A percentile compares a stretch with the other conserved stretches of the same genome.
phyloP scores from a whole-genome alignment of 2,113 vertebrate species.

The Xiphophorus hellerii region DNA sequence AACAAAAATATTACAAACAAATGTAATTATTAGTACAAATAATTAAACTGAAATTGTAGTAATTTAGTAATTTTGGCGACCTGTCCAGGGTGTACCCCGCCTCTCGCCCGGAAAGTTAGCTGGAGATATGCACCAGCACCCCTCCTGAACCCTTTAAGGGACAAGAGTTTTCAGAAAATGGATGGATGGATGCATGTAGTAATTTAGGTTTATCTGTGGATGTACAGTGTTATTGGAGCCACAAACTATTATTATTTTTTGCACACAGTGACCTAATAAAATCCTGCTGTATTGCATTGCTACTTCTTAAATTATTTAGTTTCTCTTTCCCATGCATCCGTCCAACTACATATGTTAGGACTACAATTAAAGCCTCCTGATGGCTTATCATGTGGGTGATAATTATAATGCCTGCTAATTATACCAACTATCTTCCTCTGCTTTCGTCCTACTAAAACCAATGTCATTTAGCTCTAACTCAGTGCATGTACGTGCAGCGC shows the following conservation, averaged over 20 bases:
- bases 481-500: constrained; percentile 35
- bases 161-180: no score
- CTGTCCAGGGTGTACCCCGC: no score
- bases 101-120: no score
- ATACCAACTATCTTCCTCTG: constrained; percentile 67
- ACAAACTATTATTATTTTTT: not conserved
- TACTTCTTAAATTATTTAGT: not conserved
- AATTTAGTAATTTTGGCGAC: not conserved
- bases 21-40: not conserved
- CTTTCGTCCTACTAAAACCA: constrained; percentile 77
- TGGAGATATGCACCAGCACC: no score
- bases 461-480: constrained; percentile 71
- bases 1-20: no score
- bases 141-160: no score
- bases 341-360: constrained; percentile 52
- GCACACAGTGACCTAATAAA: no score
- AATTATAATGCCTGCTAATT: constrained; percentile 79
- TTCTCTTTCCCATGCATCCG: constrained; percentile 11
- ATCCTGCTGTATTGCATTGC: no score
- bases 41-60: not conserved
- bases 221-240: not conserved
- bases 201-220: not conserved
- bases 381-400: constrained; percentile 63
- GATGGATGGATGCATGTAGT: not conserved
- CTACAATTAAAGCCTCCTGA: constrained; percentile 63